Base-by-base conservation (phyloP, 1,140 invertebrate genomes). In the Charaxes varanes region DNA sequence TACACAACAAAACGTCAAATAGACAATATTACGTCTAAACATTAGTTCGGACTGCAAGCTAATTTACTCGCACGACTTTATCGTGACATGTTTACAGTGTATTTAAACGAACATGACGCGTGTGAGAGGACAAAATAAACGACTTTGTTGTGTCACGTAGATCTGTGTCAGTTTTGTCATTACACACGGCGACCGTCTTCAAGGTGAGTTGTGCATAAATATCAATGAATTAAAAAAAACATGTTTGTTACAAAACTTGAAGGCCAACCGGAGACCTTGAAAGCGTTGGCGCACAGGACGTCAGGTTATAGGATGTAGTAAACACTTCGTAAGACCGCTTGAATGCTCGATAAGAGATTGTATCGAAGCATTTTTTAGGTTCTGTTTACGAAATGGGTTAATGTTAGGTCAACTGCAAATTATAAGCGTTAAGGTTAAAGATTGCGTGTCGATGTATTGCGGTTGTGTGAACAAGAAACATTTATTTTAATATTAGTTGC, bases 141-240 rank as follows among this genome's bases (percentile, higher is more conserved):
- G 41, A 56, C 41, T 22, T 54, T 50, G 36, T 67, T 60, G 67
- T 73, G 65, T 62, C 50, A 72, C 67, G 62, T 72, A 63, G 69
- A 36, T 56, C 52, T 53, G 61, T 66, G 53, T 53, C 44, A 41
- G 59, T 54, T 50, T 58, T 62, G 53, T 32, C 21, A 24, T 54
- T 62, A 65, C 52, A 66, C 53, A 61, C 54, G 71, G 69, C 61
- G 56, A 73, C 65, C 72, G 71, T 70, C 45, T 54, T 61, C 56
- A 70, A 49, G 71, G 74, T 79, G 61, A 76, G 73, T 34, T 23
- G n/a, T n/a, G n/a, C n/a, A n/a, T n/a, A n/a, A 18, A 26, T 43
- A 12, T 6, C 28, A 13, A 10, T 41, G 15, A 11, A 11, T 4
- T 10, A 18, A 35, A 21, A 11, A 27, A 33, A 26, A 14, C 6